A percentile compares a stretch with the other conserved stretches of the same genome.
These are phyloP conservation scores for Micoletzkya japonica DNA, from an alignment of 2,888 invertebrate species.

Conservation along the genomic window DNA sequence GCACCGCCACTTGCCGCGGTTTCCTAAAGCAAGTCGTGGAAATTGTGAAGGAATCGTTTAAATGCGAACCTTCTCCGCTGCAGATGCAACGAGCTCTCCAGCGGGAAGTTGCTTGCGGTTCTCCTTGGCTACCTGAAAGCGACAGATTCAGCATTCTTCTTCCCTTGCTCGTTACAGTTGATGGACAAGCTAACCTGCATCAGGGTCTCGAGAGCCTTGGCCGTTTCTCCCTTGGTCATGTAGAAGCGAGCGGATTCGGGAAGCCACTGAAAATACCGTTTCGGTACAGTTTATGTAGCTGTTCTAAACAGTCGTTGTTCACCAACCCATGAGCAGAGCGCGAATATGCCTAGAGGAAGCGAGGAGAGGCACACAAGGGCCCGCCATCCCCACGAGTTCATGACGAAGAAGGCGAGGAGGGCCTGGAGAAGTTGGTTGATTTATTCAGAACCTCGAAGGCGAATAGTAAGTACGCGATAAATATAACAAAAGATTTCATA, in stretches of 20 bases:
- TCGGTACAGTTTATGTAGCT: not conserved
- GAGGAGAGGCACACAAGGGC: constrained; percentile 90
- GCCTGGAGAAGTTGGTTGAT: constrained; percentile 67
- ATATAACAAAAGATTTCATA: no score
- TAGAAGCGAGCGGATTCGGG: constrained; percentile 89
- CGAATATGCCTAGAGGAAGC: constrained; percentile 81
- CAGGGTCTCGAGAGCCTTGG: constrained; percentile 81
- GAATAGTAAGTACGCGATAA: no score
- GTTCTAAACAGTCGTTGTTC: not conserved
- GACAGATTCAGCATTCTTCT: constrained; percentile 14
- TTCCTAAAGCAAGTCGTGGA: not conserved
- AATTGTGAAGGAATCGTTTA: not conserved
- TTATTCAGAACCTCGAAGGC: not conserved
- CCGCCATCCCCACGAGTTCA: constrained; percentile 88
- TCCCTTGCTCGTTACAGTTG: not conserved
- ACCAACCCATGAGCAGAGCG: constrained; percentile 44
- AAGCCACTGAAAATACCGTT: constrained; percentile 77
- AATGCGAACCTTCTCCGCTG: constrained; percentile 33
- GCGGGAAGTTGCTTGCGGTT: constrained; percentile 86
- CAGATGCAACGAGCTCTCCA: constrained; percentile 79
- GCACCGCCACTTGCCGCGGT: constrained; percentile 10
- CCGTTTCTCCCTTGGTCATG: constrained; percentile 82
- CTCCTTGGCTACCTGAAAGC: constrained; percentile 75
- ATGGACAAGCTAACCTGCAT: constrained; percentile 69
- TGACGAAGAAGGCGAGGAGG: constrained; percentile 82